Base-by-base conservation (phyloP, 1,140 invertebrate genomes). In the Papilio polyxenes region DNA sequence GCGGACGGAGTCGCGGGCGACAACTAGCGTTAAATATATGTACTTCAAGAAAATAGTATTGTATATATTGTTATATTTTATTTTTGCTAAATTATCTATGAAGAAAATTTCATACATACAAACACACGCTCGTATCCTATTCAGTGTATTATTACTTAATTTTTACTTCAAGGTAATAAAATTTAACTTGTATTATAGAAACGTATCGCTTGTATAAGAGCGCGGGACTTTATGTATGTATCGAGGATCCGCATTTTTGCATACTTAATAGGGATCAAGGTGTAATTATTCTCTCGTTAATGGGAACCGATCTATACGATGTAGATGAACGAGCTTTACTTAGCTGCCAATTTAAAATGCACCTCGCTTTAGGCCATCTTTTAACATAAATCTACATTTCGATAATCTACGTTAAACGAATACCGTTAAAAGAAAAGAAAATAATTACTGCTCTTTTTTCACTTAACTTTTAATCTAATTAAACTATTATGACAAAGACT, bases 231-330 rank as follows among this genome's bases (percentile, higher is more conserved):
- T 92, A 91, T 87, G 89, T 91, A 93, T 94, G 91, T 91, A 92
- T 90, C 92, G 85, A 86, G 87, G 89, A 80, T 86, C 87, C 88
- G 87, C 91, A 92, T 94, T 94, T 94, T 94, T 93, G 92, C 92
- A 94, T 93, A 90, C 89, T 88, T 92, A 93, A 93, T 93, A 85
- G 86, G 89, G 87, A 94, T 94, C 92, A 92, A 91, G 89, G 88
- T 91, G 92, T 91, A 93, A 93, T 93, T 93, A 93, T 92, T 92
- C 90, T 88, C 85, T 92, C 90, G 92, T 94, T 94, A 94, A 88
- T 87, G 82, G 82, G 75, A 82, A 88, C 88, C 91, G 89, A 91
- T 92, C 92, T 90, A 91, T 90, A 84, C 75, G 84, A 80, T 75
- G 83, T 87, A 79, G 78, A 80, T 80, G 85, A 87, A 87, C 87